Evolutionary conservation across 2,113 vertebrate species (phyloP), one percentile per base, ranked within the genome.

Genomic region (Archocentrus centrarchus): DNA sequence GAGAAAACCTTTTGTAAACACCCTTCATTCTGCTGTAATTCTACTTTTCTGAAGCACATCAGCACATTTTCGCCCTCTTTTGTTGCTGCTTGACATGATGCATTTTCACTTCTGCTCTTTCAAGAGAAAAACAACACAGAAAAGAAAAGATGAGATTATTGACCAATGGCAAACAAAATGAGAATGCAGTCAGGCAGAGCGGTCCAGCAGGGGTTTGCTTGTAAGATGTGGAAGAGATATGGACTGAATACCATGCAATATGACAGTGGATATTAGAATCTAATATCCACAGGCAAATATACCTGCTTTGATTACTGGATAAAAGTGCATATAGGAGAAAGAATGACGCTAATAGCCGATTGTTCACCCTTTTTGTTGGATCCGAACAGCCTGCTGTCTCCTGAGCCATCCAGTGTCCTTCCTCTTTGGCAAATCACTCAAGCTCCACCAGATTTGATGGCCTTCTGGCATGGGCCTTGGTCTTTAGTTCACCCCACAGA

Each of bases 1-100:
- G 84, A 90, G 84, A 88, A 85, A 91, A 11, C 76, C 66, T 57
- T 50, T 59, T 84, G 77, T 88, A 81, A 89, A 90, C 89, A 93
- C 35, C 62, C 37, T 58, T 81, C 62, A 41, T 70, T 88, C 53
- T 62, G 37, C 44, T 87, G 75, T 62, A 79, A 84, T 83, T 83
- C 86, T 11, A 63, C 85, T 53, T 73, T 73, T 83, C 59, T 84
- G 68, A 82, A 60, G 75, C 79, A 62, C 86, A 81, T 85, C 80
- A 75, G 78, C 87, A 87, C 75, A 68, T 85, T 88, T 60, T 57
- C 41, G 37, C 55, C 11, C 17, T 32, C 66, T 84, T 79, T 79
- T 85, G 85, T 83, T 83, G 59, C 60, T 61, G 76, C 58, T 83
- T 81, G 88, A 89, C 61, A 73, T 59, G 73, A 86, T 60, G 61